phyloP scores from a whole-genome alignment of 2,797 vertebrate genomes.

The Melanotaenia pygmaea region DNA sequence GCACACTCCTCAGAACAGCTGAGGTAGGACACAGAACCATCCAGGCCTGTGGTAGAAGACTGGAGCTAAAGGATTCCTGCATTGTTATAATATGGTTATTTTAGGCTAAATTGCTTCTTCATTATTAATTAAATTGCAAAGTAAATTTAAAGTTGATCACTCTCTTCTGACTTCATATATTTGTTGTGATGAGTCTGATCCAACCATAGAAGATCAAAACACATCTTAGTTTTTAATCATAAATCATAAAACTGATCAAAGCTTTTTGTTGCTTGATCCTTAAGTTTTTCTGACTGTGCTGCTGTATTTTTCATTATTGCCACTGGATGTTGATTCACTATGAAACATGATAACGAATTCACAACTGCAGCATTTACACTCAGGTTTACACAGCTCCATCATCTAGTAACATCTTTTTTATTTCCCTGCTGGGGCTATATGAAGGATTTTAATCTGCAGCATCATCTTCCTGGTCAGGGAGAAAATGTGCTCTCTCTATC shows the following conservation, averaged over 20 bases:
- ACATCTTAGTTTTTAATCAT: not conserved
- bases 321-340: conserved; percentile 1
- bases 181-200: not conserved
- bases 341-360: conserved; percentile 18
- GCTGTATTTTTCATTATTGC: conserved; percentile 22
- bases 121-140: not conserved
- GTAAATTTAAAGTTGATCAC: not conserved
- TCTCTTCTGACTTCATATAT: not conserved
- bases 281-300: conserved; percentile 7
- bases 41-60: not conserved
- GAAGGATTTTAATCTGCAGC: conserved; percentile 18
- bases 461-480: not conserved
- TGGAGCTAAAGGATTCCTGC: not conserved
- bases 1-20: too few species aligned
- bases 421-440: conserved; percentile 10
- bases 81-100: not conserved
- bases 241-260: not conserved
- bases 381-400: conserved; percentile 18
- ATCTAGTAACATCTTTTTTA: conserved; percentile 42
- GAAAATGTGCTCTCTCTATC: conserved; percentile 21
- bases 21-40: too few species aligned
- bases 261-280: conserved; percentile 34
- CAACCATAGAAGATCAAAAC: not conserved
- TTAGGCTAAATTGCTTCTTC: not conserved
- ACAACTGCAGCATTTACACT: conserved; percentile 36